phyloP scores from a whole-genome alignment of 35 echinoderm and acorn worm species.

The Apostichopus parvimensis region DNA sequence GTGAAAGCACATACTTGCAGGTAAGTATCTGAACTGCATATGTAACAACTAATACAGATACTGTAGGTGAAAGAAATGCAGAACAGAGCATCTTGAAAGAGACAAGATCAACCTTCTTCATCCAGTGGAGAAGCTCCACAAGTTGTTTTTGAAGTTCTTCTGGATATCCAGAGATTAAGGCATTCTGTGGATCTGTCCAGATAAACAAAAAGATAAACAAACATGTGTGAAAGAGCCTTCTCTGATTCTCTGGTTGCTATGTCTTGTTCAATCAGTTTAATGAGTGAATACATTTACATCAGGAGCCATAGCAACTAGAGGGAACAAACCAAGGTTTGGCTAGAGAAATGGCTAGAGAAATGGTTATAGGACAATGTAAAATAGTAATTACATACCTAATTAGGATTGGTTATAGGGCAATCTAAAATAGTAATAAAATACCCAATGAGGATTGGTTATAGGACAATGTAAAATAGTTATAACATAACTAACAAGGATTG shows the following conservation, averaged over 20 bases:
- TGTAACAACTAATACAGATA: constrained; percentile 16
- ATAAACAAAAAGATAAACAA: not conserved
- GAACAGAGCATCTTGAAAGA: constrained; percentile 43
- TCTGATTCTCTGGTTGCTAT: too few species aligned
- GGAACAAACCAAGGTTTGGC: too few species aligned
- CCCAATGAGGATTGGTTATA: not conserved
- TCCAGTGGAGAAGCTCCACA: constrained; percentile 66
- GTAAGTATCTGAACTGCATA: constrained; percentile 65
- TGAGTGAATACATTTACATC: too few species aligned
- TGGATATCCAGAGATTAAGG: constrained; percentile 19
- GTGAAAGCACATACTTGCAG: constrained; percentile 54
- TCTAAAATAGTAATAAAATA: not conserved
- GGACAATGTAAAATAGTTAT: too few species aligned
- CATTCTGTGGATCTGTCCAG: constrained; percentile 44
- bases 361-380: too few species aligned
- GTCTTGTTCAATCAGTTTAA: too few species aligned
- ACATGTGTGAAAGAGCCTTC: not conserved
- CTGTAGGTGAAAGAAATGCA: constrained; percentile 38
- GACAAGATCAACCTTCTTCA: constrained; percentile 32
- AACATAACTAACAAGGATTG: too few species aligned
- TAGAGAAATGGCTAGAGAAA: too few species aligned
- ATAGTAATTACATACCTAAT: too few species aligned
- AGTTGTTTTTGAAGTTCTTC: constrained; percentile 52
- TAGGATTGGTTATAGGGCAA: too few species aligned
- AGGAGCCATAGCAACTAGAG: too few species aligned